Conservation (phyloP, 2,888 invertebrate genomes). For the Scelioninae gen. 1 region DNA sequence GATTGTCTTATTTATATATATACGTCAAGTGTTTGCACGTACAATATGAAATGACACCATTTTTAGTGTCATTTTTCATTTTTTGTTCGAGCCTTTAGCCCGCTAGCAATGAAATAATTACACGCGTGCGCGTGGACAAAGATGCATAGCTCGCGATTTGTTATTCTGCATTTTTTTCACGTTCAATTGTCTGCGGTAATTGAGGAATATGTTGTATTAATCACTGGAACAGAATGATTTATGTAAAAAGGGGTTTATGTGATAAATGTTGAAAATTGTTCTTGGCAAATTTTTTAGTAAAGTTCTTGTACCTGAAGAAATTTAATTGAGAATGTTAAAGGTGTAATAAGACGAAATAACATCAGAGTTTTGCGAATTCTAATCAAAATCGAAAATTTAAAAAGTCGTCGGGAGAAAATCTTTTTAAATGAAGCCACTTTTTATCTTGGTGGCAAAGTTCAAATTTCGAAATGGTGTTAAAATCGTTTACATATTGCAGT, state of each 20-base stretch:
- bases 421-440: too few relatives aligned
- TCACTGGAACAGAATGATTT: slow-evolving; percentile 43
- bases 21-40: slow-evolving; percentile 2
- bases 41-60: slow-evolving; percentile 40
- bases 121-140: slow-evolving; percentile 38
- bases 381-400: too few relatives aligned
- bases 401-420: too few relatives aligned
- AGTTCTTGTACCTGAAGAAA: neutral
- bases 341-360: too few relatives aligned
- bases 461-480: too few relatives aligned
- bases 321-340: slow-evolving; percentile 3
- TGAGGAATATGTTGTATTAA: slow-evolving; percentile 51
- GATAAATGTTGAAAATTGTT: slow-evolving; percentile 42
- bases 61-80: slow-evolving; percentile 21
- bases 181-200: slow-evolving; percentile 35
- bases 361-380: too few relatives aligned
- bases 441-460: too few relatives aligned
- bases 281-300: slow-evolving; percentile 21
- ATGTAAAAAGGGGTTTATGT: slow-evolving; percentile 36
- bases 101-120: slow-evolving; percentile 57
- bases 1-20: slow-evolving; percentile 36
- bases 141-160: slow-evolving; percentile 44
- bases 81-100: too few relatives aligned
- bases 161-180: slow-evolving; percentile 29
- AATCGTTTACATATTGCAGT: too few relatives aligned